Base-by-base conservation (phyloP, 2,113 vertebrate species). In the Sclerurus mexicanus region DNA sequence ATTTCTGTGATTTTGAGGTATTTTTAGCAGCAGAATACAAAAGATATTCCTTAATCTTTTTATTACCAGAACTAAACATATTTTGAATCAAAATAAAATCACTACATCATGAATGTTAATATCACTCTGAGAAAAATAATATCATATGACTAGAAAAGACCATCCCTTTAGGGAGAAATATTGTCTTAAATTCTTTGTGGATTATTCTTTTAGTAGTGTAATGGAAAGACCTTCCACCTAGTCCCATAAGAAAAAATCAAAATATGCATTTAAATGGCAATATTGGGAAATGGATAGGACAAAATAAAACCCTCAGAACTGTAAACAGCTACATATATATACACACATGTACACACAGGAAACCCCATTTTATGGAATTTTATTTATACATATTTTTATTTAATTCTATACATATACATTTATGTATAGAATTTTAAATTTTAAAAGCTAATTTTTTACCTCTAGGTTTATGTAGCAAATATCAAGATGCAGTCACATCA, bases 221-320 rank as follows among this genome's bases (percentile, higher is more conserved):
- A 98, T 75, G 86, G 90, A 97, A 98, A 96, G 75, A 86, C 73
- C 90, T 97, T 93, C 87, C 50, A 96, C 72, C 82, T 93, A 94
- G 96, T 97, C 94, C 91, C 96, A 96, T 83, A 97, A 96, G 89
- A 95, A 97, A 98, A 46, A 97, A 98, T 96, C 90, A 97, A 98
- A 98, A 97, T 89, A 97, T 86, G 72, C 94, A 98, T 97, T 97
- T 97, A 97, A 97, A 98, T 96, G 72, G 96, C 97, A 98, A 97
- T 96, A 97, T 86, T 96, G 92, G 95, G 90, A 97, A 97, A 97
- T 44, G 59, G 77, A 96, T 80, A 97, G 64, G 68, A 95, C 39
- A 85, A 97, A 97, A 97, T 62, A 68, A 42, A 7, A 1, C 42
- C 30, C 53, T 49, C 74, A 93, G 86, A 90, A 92, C 19, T 81